Evolutionary conservation across 1,140 invertebrate genomes (phyloP).

Genomic region (Watersipora subatra): DNA sequence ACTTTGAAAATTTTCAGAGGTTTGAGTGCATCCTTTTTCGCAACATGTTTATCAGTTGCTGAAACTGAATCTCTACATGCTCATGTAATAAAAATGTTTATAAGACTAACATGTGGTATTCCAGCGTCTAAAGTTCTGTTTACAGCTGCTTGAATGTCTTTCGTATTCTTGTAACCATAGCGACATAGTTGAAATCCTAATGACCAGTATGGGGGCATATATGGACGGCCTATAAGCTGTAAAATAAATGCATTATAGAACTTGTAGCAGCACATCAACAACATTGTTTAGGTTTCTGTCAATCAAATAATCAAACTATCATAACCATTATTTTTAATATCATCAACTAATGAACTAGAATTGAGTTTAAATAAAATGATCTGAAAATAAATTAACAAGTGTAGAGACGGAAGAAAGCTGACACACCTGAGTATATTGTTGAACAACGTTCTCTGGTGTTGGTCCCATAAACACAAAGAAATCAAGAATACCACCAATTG

Average conservation of each 20-base stretch:
- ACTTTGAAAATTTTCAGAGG: no score
- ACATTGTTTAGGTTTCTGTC: no score
- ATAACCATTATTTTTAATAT: no score
- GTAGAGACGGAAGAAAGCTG: neutral
- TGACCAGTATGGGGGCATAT: slow-evolving; percentile 44
- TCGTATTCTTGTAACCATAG: slow-evolving; percentile 29
- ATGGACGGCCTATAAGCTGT: slow-evolving; percentile 37
- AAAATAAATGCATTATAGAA: slow-evolving; percentile 5
- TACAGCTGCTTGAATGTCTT: slow-evolving; percentile 22
- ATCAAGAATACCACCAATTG: slow-evolving; percentile 36
- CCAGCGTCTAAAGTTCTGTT: slow-evolving; percentile 18
- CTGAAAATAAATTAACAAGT: neutral
- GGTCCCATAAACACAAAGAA: slow-evolving; percentile 37
- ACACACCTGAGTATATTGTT: neutral
- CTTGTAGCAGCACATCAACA: no score
- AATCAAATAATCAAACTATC: no score
- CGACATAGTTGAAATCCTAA: slow-evolving; percentile 45
- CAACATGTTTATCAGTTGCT: no score
- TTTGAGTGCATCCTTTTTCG: no score
- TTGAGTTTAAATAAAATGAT: no score
- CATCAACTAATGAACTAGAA: no score
- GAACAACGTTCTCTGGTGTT: slow-evolving; percentile 51
- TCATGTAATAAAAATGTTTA: no score
- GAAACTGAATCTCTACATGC: no score
- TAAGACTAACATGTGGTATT: slow-evolving; percentile 34